Evolutionary conservation across 2,113 vertebrate genomes (phyloP), one percentile per base, ranked within the genome.

Genomic region (Apeltes quadracus): DNA sequence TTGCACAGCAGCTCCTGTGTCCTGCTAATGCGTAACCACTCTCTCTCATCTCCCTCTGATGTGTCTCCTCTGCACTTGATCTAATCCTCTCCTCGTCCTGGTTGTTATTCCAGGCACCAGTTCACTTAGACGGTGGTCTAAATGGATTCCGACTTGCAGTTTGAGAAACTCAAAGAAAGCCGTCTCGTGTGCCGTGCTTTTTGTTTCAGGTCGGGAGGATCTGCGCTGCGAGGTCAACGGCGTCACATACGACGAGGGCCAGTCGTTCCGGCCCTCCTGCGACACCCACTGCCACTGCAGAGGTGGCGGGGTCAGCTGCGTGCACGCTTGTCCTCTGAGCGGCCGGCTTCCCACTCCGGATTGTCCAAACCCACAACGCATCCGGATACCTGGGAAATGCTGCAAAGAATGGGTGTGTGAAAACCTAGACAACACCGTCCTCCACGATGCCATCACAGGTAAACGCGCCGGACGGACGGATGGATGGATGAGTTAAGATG

Each of bases 391-490:
- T 0, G 97, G 96, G 15, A 95, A 94, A 75, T 99, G 97, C 93
- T 99, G 97, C 73, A 95, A 92, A 0, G 95, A 97, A 81, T 99
- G 97, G 97, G 90, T 96, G 87, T 99, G 97, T 1, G 94, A 96
- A 53, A 88, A 84, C 69, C 82, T 81, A 58, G 90, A 94, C n/a
- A 93, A 91, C 91, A 92, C 81, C 0, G 78, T 94, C 65, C 79
- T 92, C 29, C 88, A 92, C 77, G 91, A 94, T 5, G 87, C 91
- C 27, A 82, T 91, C 56, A 69, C 93, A 94, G 95, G 96, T 96
- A 82, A 78, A 55, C 34, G 8, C 9, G 1, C 48, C 29, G 20
- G 20, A 7, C 55, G 56, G 13, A 68, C 48, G 44, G 20, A 7
- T 62, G 55, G 13, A 64, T 43, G 44, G 2, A 25, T 5, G 15